These are phyloP conservation scores for Drosophila nebulosa DNA, from an alignment of 1,140 invertebrate genomes.

Conservation along the genomic window DNA sequence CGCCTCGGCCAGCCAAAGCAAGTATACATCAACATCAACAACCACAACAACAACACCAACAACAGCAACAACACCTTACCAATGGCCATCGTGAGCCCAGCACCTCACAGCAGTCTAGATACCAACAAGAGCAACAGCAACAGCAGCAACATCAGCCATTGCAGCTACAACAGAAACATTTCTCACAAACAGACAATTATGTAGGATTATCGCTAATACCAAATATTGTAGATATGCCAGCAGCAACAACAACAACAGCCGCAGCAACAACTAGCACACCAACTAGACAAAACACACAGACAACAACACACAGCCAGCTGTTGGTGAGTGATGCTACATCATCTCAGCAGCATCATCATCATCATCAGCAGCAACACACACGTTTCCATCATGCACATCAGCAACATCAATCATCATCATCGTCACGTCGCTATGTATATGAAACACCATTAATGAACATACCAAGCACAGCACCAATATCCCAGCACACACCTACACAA, in stretches of 20 bases:
- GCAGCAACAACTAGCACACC: slow-evolving; percentile 35
- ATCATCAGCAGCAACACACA: slow-evolving; percentile 43
- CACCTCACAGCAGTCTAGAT: slow-evolving; percentile 72
- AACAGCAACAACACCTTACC: slow-evolving; percentile 36
- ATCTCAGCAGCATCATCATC: slow-evolving; percentile 38
- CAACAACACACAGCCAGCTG: slow-evolving; percentile 47
- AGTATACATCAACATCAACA: slow-evolving; percentile 55
- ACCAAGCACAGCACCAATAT: slow-evolving; percentile 42
- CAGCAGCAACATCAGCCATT: slow-evolving; percentile 20
- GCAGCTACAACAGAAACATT: slow-evolving; percentile 65
- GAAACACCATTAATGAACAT: slow-evolving; percentile 50
- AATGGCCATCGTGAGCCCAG: slow-evolving; percentile 56
- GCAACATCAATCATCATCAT: slow-evolving; percentile 41
- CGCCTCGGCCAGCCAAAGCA: slow-evolving; percentile 77
- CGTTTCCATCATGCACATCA: slow-evolving; percentile 50
- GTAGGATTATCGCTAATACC: slow-evolving; percentile 75
- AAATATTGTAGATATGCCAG: slow-evolving; percentile 70
- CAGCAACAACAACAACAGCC: slow-evolving; percentile 25
- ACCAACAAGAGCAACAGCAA: slow-evolving; percentile 47
- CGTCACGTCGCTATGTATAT: slow-evolving; percentile 40
- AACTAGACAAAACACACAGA: slow-evolving; percentile 53
- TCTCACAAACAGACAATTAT: slow-evolving; percentile 77
- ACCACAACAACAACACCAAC: slow-evolving; percentile 43
- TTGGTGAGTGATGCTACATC: slow-evolving; percentile 67
- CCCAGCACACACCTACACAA: slow-evolving; percentile 48